These are phyloP conservation scores for Acronicta psi DNA, from an alignment of 2,888 invertebrate species.

Conservation along the genomic window DNA sequence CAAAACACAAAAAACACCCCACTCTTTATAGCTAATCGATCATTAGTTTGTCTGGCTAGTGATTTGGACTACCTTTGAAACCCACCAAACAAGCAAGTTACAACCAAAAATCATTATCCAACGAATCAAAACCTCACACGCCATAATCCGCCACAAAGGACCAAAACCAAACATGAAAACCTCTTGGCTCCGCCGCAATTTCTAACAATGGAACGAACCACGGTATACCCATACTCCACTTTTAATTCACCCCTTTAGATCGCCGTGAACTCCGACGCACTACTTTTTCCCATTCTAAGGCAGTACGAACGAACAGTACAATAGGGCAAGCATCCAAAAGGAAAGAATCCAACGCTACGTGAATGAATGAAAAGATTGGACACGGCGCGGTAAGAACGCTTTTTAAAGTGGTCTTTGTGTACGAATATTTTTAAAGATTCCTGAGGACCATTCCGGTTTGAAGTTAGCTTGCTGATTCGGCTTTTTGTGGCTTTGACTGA, in stretches of 20 bases:
- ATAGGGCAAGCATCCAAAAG: constrained; percentile 66
- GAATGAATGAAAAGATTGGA: constrained; percentile 55
- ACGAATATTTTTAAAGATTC: constrained; percentile 52
- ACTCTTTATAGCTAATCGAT: no score
- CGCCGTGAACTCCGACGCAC: constrained; percentile 49
- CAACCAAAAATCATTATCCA: constrained; percentile 35
- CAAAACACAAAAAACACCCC: no score
- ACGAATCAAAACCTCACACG: constrained; percentile 46
- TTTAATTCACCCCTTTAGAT: constrained; percentile 52
- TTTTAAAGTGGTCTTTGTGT: constrained; percentile 50
- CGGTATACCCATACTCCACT: constrained; percentile 34
- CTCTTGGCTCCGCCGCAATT: constrained; percentile 43
- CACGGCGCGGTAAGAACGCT: constrained; percentile 44
- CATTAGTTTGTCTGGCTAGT: no score
- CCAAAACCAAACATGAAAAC: constrained; percentile 39
- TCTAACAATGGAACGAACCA: constrained; percentile 32
- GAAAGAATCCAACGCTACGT: constrained; percentile 51
- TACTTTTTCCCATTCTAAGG: constrained; percentile 62
- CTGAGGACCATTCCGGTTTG: constrained; percentile 33
- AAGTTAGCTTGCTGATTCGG: constrained; percentile 45
- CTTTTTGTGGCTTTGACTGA: constrained; percentile 33
- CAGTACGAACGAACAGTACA: constrained; percentile 65
- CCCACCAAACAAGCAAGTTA: constrained; percentile 18
- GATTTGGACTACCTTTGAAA: no score
- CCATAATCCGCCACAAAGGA: constrained; percentile 43